Percentiles rank a stretch among this genome's conserved stretches.
phyloP scores from a whole-genome alignment of 2,113 vertebrate species.

The Melanerpes formicivorus region DNA sequence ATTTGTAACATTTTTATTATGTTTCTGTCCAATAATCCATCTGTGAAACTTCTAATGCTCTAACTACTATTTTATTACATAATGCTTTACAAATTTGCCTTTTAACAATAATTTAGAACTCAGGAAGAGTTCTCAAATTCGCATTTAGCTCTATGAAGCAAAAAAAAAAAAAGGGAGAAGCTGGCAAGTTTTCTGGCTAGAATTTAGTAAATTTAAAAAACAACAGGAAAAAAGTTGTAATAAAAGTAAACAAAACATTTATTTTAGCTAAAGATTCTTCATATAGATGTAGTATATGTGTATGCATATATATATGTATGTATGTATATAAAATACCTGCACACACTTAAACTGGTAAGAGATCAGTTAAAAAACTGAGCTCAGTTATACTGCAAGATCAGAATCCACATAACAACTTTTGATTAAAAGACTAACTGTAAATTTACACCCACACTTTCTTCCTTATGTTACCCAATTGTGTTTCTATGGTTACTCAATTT shows the following conservation, averaged over 20 bases:
- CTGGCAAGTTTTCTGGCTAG: not conserved
- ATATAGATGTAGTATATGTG: not conserved
- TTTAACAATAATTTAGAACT: not conserved
- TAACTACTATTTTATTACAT: not conserved
- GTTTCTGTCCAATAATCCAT: slow-evolving; percentile 30
- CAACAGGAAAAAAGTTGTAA: not conserved
- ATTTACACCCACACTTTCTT: slow-evolving; percentile 11
- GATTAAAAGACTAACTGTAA: slow-evolving; percentile 21
- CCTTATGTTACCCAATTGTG: slow-evolving; percentile 9
- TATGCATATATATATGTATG: not conserved
- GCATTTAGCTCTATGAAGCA: not conserved
- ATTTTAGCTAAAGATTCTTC: not conserved
- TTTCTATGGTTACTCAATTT: slow-evolving; percentile 50
- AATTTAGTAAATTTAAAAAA: not conserved
- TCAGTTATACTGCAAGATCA: not conserved
- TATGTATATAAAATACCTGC: not conserved
- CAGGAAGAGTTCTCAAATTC: not conserved
- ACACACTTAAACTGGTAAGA: not conserved
- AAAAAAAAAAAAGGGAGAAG: not conserved
- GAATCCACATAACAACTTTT: not conserved
- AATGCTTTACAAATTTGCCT: not conserved
- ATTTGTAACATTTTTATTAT: slow-evolving; percentile 32
- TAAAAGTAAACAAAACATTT: not conserved
- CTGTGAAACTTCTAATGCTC: not conserved
- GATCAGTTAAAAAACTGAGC: not conserved